phyloP scores from a whole-genome alignment of 2,797 vertebrate species.

The Hippocampus kuda region DNA sequence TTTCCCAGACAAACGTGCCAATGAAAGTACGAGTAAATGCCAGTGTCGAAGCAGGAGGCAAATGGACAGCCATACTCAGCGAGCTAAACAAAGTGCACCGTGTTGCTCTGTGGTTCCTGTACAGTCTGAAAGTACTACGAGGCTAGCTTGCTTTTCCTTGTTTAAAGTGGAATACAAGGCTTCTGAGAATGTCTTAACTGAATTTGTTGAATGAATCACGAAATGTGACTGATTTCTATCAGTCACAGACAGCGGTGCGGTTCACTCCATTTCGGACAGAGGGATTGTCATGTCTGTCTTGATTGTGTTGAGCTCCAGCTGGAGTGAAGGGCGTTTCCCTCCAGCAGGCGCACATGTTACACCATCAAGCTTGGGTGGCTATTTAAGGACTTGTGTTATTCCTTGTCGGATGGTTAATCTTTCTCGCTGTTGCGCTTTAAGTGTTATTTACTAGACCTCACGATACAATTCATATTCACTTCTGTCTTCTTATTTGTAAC shows the following conservation, averaged over 20 bases:
- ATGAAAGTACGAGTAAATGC: constrained; percentile 13
- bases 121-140: constrained; percentile 18
- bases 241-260: background rate
- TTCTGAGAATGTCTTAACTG: constrained; percentile 28
- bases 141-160: constrained; percentile 21
- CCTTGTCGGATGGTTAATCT: no score
- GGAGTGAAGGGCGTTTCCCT: no score
- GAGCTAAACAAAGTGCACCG: constrained; percentile 10
- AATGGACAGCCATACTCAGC: constrained; percentile 13
- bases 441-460: no score
- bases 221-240: background rate
- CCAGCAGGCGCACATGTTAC: no score
- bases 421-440: no score
- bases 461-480: no score
- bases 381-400: no score
- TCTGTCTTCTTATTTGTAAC: no score
- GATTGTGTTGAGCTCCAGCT: no score
- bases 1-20: background rate
- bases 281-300: no score
- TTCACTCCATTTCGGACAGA: background rate
- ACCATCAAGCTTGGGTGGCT: no score
- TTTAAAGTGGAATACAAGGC: constrained; percentile 40
- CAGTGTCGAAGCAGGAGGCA: constrained; percentile 11
- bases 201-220: background rate
- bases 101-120: constrained; percentile 14